These are phyloP conservation scores for Amiota mariae DNA, from an alignment of 2,888 invertebrate genomes.

Conservation along the genomic window DNA sequence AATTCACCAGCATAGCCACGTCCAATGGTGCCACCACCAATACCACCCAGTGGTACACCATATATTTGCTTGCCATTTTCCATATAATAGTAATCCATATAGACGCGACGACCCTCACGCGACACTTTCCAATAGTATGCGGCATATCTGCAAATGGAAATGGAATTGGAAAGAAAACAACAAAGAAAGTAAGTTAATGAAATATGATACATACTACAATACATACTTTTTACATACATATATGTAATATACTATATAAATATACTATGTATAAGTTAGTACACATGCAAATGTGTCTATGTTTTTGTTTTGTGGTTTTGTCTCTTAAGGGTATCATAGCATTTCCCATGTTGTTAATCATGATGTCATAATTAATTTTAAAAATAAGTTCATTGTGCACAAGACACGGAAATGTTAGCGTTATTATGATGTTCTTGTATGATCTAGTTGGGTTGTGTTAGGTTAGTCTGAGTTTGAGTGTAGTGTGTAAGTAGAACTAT, in stretches of 20 bases:
- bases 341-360: neutral
- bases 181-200: slow-evolving; percentile 54
- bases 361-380: slow-evolving; percentile 31
- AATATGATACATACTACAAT: neutral
- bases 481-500: neutral
- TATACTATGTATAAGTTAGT: neutral
- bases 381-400: slow-evolving; percentile 28
- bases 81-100: slow-evolving; percentile 86
- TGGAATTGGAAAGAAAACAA: slow-evolving; percentile 22
- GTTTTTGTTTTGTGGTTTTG: neutral
- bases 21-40: slow-evolving; percentile 85
- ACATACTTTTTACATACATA: neutral
- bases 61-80: slow-evolving; percentile 87
- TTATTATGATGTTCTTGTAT: neutral
- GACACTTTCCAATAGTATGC: slow-evolving; percentile 80
- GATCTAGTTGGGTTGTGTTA: neutral
- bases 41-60: slow-evolving; percentile 90
- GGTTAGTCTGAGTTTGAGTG: neutral
- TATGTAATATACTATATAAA: neutral
- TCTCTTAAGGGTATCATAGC: neutral
- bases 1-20: slow-evolving; percentile 94
- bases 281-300: neutral
- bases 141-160: slow-evolving; percentile 78
- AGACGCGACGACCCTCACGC: slow-evolving; percentile 79
- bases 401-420: slow-evolving; percentile 15